Evolutionary conservation across 2,797 vertebrate genomes (phyloP).

Genomic region (Propithecus perrieri): DNA sequence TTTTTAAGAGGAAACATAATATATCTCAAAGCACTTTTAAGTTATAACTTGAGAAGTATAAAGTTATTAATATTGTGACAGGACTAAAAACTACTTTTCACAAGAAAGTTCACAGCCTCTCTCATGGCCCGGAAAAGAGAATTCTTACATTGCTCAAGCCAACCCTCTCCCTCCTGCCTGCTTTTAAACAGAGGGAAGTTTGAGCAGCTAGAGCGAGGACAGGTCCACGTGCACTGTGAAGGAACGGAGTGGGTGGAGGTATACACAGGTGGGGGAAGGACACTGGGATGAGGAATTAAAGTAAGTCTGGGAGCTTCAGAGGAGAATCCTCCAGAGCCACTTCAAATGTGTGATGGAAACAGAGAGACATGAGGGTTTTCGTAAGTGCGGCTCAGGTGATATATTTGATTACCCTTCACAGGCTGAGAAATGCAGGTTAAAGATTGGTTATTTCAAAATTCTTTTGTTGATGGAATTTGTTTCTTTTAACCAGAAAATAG

Average conservation of each 20-base stretch:
- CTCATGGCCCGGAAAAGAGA: neutral
- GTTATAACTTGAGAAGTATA: neutral
- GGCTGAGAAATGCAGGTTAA: neutral
- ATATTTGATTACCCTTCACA: neutral
- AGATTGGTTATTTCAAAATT: constrained; percentile 6
- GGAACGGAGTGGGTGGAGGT: rapidly evolving
- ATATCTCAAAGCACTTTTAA: neutral
- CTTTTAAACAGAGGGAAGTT: neutral
- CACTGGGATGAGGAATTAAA: neutral
- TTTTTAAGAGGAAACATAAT: neutral
- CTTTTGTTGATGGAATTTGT: neutral
- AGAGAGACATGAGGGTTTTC: neutral
- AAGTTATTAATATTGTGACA: neutral
- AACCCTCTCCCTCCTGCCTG: neutral
- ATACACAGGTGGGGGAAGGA: neutral
- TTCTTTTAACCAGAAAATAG: neutral
- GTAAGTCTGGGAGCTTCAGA: neutral
- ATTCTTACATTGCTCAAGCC: neutral
- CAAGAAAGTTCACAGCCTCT: neutral
- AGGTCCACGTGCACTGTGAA: neutral
- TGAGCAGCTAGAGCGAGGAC: neutral
- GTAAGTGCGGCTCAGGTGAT: neutral
- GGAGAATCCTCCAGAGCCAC: neutral
- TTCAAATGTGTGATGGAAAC: neutral
- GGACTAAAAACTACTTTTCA: constrained; percentile 14